Evolutionary conservation across 2,888 invertebrate species (phyloP).

Genomic region (Thymelicus lineola): DNA sequence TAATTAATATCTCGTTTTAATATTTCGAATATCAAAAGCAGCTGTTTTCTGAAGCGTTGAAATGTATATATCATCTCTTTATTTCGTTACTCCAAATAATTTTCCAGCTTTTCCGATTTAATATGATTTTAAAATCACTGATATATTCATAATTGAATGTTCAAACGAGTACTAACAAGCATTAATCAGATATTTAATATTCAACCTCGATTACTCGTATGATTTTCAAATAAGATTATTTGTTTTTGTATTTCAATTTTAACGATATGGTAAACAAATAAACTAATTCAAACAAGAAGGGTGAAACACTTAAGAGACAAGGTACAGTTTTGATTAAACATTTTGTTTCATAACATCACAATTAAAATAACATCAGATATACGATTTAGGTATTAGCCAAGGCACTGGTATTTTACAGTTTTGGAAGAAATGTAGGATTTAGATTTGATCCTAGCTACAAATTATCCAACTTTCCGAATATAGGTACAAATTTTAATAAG

Average conservation of each 20-base stretch:
- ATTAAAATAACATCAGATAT: conserved; percentile 74
- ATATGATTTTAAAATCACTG: neutral
- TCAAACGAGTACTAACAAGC: neutral
- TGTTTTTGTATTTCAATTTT: neutral
- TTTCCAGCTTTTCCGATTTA: neutral
- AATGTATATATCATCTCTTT: neutral
- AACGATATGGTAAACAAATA: too few species aligned
- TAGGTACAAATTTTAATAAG: conserved; percentile 83
- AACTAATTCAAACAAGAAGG: conserved; percentile 34
- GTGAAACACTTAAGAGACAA: conserved; percentile 66
- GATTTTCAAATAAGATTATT: neutral
- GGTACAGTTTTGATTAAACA: conserved; percentile 49
- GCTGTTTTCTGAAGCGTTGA: neutral
- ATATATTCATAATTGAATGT: neutral
- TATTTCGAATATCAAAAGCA: too few species aligned
- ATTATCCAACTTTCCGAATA: conserved; percentile 85
- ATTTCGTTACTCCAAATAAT: neutral
- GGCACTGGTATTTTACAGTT: conserved; percentile 79
- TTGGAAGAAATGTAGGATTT: conserved; percentile 80
- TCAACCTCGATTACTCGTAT: neutral
- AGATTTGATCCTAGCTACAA: conserved; percentile 85
- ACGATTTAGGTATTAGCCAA: conserved; percentile 75
- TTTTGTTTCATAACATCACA: conserved; percentile 57
- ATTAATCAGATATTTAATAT: neutral
- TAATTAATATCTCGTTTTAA: too few species aligned